Evolutionary conservation across 2,113 vertebrate genomes (phyloP), one percentile per base, ranked within the genome.

Genomic region (Gymnarchus niloticus): DNA sequence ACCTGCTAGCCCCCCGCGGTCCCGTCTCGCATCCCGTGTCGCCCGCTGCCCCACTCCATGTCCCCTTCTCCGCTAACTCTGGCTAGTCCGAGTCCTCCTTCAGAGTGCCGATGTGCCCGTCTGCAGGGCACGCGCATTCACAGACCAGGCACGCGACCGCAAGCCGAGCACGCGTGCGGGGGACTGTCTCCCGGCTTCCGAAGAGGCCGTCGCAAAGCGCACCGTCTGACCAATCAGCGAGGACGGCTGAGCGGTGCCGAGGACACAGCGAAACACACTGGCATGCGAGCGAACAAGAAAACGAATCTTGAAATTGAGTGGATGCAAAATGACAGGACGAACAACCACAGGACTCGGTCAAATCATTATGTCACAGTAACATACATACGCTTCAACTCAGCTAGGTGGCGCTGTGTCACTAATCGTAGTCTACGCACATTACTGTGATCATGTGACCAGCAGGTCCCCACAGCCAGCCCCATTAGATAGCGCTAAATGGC

Each of bases 141-240:
- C 56, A 17, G 2, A 57, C 19, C 21, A 84, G 78, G 65, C n/a
- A n/a, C n/a, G 89, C 87, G 89, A 88, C 87, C 89, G 87, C 90
- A 89, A 37, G 86, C 87, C 87, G 56, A 73, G 88, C 89, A 91
- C 86, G 88, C 28, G 21, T 25, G 28, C 25, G 23, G 1, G 23
- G 28, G 3, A 7, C 21, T 23, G 61, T n/a, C 54, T 56, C 6
- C 6, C 23, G 9, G 56, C 2, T 57, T 57, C 56, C 12, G 54
- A 56, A 56, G 12, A 57, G 2, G n/a, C n/a, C n/a, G n/a, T n/a
- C n/a, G n/a, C n/a, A n/a, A n/a, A n/a, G n/a, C n/a, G n/a, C n/a
- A n/a, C n/a, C 19, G 33, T 37, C 33, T 37, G 65, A 9, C 44
- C 23, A 81, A 86, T 78, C 78, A 77, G 51, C 19, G 8, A 23